Evolutionary conservation across 2,113 vertebrate genomes (phyloP), one percentile per base, ranked within the genome.

Genomic region (Fregetta grallaria): DNA sequence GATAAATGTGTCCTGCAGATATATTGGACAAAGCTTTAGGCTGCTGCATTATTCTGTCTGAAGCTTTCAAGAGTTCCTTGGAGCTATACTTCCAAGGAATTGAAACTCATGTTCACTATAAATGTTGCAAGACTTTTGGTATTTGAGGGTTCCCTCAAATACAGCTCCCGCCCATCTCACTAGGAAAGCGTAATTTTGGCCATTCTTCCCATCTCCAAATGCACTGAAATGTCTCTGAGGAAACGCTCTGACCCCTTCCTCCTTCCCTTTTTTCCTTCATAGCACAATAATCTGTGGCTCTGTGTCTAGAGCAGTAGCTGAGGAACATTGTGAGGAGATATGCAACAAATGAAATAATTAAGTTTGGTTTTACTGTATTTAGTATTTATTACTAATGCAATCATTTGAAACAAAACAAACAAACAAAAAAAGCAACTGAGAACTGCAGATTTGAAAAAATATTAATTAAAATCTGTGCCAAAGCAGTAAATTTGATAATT

Each of bases 241-340:
- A 91, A 59, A 59, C 0, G 1, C 32, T 59, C 21, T 55, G 42
- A 62, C 5, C 3, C 10, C 40, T 61, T 29, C 1, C 3, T 9
- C 1, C 6, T 45, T 15, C 10, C 9, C 4, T 40, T 47, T 40
- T 68, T 58, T 38, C 2, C 13, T 47, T 71, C 11, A 36, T 25
- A 71, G 27, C 11, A 74, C 27, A 78, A 11, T 36, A 66, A 75
- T 50, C 25, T 45, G 6, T 71, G 32, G 3, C 30, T 68, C 36
- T 36, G 9, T 27, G 5, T n/a, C 42, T 49, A 52, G 3, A 84
- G 30, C 18, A 71, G 22, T 17, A 85, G 30, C 19, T 34, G 23
- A 73, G 30, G 3, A 75, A 75, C 1, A 2, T 27, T 9, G 10
- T 20, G 30, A 73, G 10, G 7, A 90, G 52, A 66, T 19, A 62